Base-by-base conservation (phyloP, 2,113 vertebrate species). In the Gila orcuttii region DNA sequence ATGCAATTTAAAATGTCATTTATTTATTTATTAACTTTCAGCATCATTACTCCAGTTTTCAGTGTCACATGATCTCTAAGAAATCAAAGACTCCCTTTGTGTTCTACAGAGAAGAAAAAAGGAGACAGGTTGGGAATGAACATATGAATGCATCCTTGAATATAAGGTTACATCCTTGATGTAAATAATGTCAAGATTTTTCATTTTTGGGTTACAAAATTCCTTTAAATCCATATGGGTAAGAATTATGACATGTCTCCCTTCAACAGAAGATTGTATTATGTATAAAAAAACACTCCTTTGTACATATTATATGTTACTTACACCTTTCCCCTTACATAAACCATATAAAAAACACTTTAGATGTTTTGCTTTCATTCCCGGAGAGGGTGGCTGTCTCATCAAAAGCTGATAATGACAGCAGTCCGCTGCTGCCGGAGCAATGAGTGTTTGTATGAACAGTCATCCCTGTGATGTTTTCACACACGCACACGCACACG, bases 381-480 rank as follows among this genome's bases (percentile, higher is more conserved):
- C 79, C 73, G 28, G 28, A 66, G 69, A n/a, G 73, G 57, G n/a
- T 13, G 71, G 15, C 60, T 76, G 62, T 82, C 79, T 86, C 79
- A 86, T 83, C 85, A 86, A 81, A 86, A 82, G 79, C 79, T 69
- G 85, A 86, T 86, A 86, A 86, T 86, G 85, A 86, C 71, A 86
- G 79, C 73, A 55, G 66, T 80, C 78, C 66, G 59, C 47, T 79
- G 60, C 75, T 85, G 45, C 75, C 42, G 62, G 28, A 68, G 55
- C 66, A 71, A 57, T 39, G 75, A 83, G 82, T 71, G 47, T 83
- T 59, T 69, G 52, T 47, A 33, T 75, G 79, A 68, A 25, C 85
- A 86, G 57, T 64, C 57, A 55, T 23, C 21, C 59, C 50, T 83
- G 52, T 71, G 79, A 59, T 52, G 73, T 28, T 33, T 73, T 57